Evolutionary conservation across 2,888 invertebrate species (phyloP), one percentile per base, ranked within the genome.

Genomic region (Lycophotia porphyrea): DNA sequence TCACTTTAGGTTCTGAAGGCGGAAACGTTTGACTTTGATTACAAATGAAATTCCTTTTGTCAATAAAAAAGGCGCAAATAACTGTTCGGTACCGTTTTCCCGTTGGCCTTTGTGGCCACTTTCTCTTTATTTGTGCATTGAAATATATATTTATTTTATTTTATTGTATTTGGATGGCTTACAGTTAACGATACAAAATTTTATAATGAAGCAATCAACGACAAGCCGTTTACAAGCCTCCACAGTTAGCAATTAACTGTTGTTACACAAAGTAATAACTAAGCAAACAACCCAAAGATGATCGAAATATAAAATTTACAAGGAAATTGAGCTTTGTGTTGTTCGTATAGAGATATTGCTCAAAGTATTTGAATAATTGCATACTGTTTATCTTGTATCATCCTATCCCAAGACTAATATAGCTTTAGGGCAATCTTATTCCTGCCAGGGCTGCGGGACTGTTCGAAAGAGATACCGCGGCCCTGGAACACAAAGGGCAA

Each of bases 11-110:
- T 44, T 36, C 21, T 58, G 18, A 71, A 27, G 39, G 31, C 27
- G 34, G 7, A n/a, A 34, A 49, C 3, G 8, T 44, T 76, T 60
- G 47, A 34, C 27, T 71, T 27, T 71, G 21, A 60, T 71, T 52
- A 5, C 52, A 47, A 77, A 71, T 34, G 1, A 34, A 76, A 76
- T 52, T 63, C 2, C 15, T 0, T 55, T 44, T 34, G 5, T n/a
- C 8, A 1, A 24, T 34, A 52, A 27, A 66, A 34, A 47, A 24
- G 2, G 15, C 15, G 5, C 5, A 5, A 34, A 21, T 13, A 44
- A 27, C 24, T 44, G 2, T 24, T 21, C 2, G 24, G 5, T n/a
- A 24, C 42, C 42, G 8, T 36, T 44, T 47, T 60, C 31, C 24
- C 1, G 8, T 68, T 42, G 18, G 36, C 15, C n/a, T 21, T 21